These are phyloP conservation scores for Lycodopsis pacificus DNA, from an alignment of 2,797 vertebrate species.

Conservation along the genomic window DNA sequence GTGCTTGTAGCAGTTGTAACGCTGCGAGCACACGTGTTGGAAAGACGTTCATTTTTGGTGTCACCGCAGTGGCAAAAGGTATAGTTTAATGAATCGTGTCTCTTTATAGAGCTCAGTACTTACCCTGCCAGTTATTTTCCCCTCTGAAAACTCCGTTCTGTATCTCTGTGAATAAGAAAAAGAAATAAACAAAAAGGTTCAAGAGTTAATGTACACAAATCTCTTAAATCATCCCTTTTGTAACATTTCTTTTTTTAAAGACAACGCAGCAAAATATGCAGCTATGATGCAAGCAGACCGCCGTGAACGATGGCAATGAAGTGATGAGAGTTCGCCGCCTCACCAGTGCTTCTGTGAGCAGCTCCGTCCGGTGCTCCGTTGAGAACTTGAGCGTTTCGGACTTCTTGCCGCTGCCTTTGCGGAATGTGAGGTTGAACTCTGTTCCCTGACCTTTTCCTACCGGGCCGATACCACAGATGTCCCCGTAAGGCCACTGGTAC, in stretches of 20 bases:
- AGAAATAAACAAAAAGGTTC: background rate
- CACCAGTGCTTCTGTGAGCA: slow-evolving; percentile 98
- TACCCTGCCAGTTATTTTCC: slow-evolving; percentile 98
- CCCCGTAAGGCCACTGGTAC: slow-evolving; percentile 97
- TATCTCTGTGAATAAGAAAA: slow-evolving; percentile 88
- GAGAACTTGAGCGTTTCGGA: slow-evolving; percentile 99
- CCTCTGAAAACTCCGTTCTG: slow-evolving; percentile 98
- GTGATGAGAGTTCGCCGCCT: slow-evolving; percentile 54
- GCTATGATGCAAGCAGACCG: too few relatives aligned
- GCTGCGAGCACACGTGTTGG: slow-evolving; percentile 76
- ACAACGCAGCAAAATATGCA: too few relatives aligned
- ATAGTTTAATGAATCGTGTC: background rate
- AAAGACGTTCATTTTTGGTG: background rate
- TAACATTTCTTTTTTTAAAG: too few relatives aligned
- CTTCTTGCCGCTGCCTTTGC: slow-evolving; percentile 96
- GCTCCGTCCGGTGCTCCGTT: slow-evolving; percentile 98
- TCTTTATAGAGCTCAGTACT: slow-evolving; percentile 70
- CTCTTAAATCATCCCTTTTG: background rate
- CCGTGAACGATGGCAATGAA: too few relatives aligned
- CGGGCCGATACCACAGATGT: slow-evolving; percentile 95
- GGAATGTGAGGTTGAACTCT: slow-evolving; percentile 98
- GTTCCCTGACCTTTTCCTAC: slow-evolving; percentile 98
- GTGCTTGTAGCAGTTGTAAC: slow-evolving; percentile 98
- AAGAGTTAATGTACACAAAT: background rate
- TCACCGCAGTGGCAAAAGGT: background rate